Conservation (phyloP, 1,140 invertebrate genomes). For the Drosophila elegans region DNA sequence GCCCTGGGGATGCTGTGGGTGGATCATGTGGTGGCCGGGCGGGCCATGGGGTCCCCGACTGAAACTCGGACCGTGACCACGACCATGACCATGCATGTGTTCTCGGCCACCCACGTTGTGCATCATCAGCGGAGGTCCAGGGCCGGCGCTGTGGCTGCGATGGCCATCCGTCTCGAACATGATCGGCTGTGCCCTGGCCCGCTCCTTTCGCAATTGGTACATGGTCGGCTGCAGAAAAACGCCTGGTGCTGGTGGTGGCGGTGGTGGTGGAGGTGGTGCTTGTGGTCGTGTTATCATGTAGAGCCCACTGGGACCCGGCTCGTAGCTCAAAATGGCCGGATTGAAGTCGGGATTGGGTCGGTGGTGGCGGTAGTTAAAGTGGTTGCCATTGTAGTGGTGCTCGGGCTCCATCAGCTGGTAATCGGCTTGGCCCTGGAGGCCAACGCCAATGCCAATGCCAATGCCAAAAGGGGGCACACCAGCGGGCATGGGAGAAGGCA, state of each 20-base stretch:
- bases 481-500: not conserved
- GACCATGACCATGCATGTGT: not conserved
- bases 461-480: no score
- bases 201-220: not conserved
- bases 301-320: not conserved
- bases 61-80: not conserved
- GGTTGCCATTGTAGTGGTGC: not conserved
- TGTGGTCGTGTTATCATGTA: not conserved
- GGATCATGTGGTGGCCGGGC: not conserved
- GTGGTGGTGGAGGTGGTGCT: not conserved
- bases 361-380: not conserved
- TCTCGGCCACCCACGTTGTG: not conserved
- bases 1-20: not conserved
- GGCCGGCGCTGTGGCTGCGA: not conserved
- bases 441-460: no score
- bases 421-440: no score
- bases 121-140: constrained; percentile 3
- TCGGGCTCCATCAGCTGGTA: no score
- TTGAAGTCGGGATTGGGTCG: not conserved
- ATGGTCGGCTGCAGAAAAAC: not conserved
- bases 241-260: not conserved
- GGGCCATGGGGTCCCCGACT: not conserved
- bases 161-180: constrained; percentile 28
- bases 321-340: not conserved
- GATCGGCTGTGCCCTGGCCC: not conserved